Percentiles rank a stretch among this genome's conserved stretches.
These are phyloP conservation scores for Acronicta alni DNA, from an alignment of 2,888 invertebrate genomes.

Conservation along the genomic window DNA sequence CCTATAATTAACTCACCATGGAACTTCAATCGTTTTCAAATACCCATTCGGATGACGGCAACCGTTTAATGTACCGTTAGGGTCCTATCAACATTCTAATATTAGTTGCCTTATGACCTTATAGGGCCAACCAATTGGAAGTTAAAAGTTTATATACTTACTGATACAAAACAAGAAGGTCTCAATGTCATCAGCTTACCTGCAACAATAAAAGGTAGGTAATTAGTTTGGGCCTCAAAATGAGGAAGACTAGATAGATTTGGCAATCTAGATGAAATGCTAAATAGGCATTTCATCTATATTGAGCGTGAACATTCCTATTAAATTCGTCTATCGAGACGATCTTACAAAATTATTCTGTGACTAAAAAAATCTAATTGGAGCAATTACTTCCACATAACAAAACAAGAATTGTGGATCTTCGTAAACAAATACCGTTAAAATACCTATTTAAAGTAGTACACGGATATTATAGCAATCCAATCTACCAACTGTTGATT, in stretches of 20 bases:
- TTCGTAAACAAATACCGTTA: too few species aligned
- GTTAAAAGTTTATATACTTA: slow-evolving; percentile 30
- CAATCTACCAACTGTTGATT: too few species aligned
- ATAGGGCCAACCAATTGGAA: slow-evolving; percentile 24
- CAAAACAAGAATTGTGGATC: too few species aligned
- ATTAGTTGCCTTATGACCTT: slow-evolving; percentile 25
- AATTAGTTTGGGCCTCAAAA: slow-evolving; percentile 27
- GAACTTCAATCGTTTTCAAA: slow-evolving; percentile 74
- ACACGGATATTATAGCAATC: too few species aligned
- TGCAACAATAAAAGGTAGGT: slow-evolving; percentile 66
- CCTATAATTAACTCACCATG: slow-evolving; percentile 84
- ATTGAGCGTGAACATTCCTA: slow-evolving; percentile 28
- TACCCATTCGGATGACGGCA: slow-evolving; percentile 55
- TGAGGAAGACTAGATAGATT: slow-evolving; percentile 36
- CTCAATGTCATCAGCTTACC: slow-evolving; percentile 64
- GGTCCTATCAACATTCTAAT: slow-evolving; percentile 43
- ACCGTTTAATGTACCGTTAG: slow-evolving; percentile 55
- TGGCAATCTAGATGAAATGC: slow-evolving; percentile 36
- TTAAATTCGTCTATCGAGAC: slow-evolving; percentile 35
- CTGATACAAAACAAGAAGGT: slow-evolving; percentile 8
- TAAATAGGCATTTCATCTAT: too few species aligned
- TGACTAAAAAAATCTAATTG: slow-evolving; percentile 7
- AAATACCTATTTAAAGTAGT: too few species aligned
- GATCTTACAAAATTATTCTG: slow-evolving; percentile 38
- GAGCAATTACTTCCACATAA: not conserved